These are phyloP conservation scores for Macrochelys suwanniensis DNA, from an alignment of 2,797 vertebrate genomes.

Conservation along the genomic window DNA sequence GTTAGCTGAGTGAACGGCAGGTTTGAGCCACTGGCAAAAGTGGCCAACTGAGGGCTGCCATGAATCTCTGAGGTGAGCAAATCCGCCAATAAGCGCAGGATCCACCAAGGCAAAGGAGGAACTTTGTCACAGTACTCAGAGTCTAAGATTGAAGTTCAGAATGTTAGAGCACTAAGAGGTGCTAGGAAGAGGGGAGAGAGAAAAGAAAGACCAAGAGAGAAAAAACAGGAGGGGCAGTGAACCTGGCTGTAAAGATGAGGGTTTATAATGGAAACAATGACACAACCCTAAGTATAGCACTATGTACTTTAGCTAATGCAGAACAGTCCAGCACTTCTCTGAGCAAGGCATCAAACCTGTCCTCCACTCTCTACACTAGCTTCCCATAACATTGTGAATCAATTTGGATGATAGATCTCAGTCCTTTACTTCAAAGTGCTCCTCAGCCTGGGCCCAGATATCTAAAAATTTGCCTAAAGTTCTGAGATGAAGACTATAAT, in stretches of 20 bases:
- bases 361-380: not conserved
- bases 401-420: not conserved
- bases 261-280: not conserved
- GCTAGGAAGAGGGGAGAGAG: not conserved
- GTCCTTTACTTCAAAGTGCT: too few relatives aligned
- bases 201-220: not conserved
- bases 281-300: accelerated
- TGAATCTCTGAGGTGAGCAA: too few relatives aligned
- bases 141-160: not conserved
- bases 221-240: not conserved
- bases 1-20: too few relatives aligned
- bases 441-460: not conserved
- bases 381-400: not conserved
- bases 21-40: too few relatives aligned
- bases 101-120: too few relatives aligned
- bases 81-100: too few relatives aligned
- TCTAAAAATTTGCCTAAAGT: not conserved
- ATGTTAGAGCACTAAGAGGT: not conserved
- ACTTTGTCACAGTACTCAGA: too few relatives aligned
- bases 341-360: not conserved
- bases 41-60: too few relatives aligned
- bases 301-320: accelerated
- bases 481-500: not conserved
- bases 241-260: not conserved
- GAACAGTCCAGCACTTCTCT: not conserved